Evolutionary conservation across 2,113 vertebrate genomes (phyloP).

Genomic region (Puntigrus tetrazona): DNA sequence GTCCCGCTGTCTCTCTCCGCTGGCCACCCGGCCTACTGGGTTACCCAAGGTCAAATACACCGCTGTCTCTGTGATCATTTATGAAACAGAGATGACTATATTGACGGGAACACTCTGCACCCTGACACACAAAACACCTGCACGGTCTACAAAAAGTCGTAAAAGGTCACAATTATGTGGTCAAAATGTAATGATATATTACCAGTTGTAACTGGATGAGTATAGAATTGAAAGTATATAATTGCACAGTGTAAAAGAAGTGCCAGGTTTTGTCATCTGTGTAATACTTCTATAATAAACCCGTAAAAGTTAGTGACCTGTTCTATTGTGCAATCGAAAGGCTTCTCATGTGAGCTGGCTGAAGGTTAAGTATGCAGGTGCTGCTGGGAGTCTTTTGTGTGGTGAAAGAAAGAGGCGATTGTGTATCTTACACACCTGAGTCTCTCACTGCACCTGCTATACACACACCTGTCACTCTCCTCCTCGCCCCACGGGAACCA

Average conservation of each 20-base stretch:
- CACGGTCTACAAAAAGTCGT: too few species aligned
- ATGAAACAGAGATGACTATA: too few species aligned
- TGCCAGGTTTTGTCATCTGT: neutral
- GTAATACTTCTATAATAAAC: neutral
- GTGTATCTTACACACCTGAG: constrained; percentile 53
- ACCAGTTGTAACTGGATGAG: too few species aligned
- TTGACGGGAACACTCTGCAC: too few species aligned
- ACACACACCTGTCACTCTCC: constrained; percentile 46
- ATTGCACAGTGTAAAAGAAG: too few species aligned
- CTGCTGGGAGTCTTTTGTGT: constrained; percentile 38
- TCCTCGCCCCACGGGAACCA: constrained; percentile 20
- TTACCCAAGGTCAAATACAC: constrained; percentile 20
- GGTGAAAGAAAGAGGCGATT: constrained; percentile 23
- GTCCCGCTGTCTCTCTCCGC: too few species aligned
- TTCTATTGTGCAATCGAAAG: neutral
- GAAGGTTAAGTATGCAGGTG: constrained; percentile 39
- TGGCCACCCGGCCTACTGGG: too few species aligned
- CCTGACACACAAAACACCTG: too few species aligned
- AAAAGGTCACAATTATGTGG: too few species aligned
- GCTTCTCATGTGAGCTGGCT: constrained; percentile 16
- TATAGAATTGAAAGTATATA: too few species aligned
- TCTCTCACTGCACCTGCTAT: constrained; percentile 35
- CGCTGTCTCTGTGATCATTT: constrained; percentile 22
- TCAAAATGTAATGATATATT: too few species aligned
- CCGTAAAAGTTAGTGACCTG: too few species aligned